phyloP scores from a whole-genome alignment of 1,140 invertebrate species.

The Gonioctena quinquepunctata region DNA sequence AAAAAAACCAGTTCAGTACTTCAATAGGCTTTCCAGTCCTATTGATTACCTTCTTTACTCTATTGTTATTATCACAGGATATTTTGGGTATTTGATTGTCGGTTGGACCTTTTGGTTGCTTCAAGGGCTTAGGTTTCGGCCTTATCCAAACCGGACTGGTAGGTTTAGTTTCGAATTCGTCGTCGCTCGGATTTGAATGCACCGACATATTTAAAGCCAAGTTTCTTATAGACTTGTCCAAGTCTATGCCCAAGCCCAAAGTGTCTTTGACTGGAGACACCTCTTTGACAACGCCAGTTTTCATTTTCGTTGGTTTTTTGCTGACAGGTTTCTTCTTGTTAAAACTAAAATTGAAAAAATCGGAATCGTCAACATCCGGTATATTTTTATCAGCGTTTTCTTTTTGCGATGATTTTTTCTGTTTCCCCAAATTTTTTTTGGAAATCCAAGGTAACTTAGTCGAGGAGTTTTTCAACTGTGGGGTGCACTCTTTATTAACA shows the following conservation, averaged over 20 bases:
- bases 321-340: not conserved
- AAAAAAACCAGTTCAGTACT: too few relatives aligned
- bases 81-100: too few relatives aligned
- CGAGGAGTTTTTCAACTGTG: not conserved
- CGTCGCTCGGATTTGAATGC: conserved; percentile 6
- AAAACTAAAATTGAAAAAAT: conserved; percentile 1
- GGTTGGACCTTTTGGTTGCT: not conserved
- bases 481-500: not conserved
- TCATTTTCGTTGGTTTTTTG: not conserved
- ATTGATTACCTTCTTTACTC: not conserved
- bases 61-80: too few relatives aligned
- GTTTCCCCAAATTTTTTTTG: not conserved
- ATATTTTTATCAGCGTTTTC: too few relatives aligned
- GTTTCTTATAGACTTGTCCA: not conserved
- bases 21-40: too few relatives aligned
- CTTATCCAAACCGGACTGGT: not conserved
- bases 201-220: not conserved
- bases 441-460: too few relatives aligned
- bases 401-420: not conserved
- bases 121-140: not conserved
- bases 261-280: not conserved
- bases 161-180: conserved; percentile 20
- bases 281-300: not conserved
- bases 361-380: not conserved
- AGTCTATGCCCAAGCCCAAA: not conserved